Base-by-base conservation (phyloP, 2,113 vertebrate species). In the Scopus umbretta region DNA sequence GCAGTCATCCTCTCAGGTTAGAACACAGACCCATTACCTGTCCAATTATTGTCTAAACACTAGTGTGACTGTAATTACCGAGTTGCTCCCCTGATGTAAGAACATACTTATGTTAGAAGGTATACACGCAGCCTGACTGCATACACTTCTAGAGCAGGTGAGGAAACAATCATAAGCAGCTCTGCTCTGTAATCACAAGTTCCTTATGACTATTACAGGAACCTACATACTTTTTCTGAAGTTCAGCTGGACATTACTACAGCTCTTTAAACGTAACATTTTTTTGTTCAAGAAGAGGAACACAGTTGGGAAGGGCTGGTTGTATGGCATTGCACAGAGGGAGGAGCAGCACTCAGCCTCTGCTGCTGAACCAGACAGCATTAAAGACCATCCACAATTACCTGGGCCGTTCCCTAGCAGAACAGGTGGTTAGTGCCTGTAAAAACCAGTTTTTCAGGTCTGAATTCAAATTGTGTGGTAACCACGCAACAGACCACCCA, bases 391-490 rank as follows among this genome's bases (percentile, higher is more conserved):
- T 74, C 76, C 68, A 59, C 61, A 95, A 65, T 42, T 47, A 72
- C 68, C 59, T 29, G 73, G n/a, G 72, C 86, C 1, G 7, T 49
- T 92, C 86, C 80, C 73, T 9, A 22, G 62, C 86, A 82, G 61
- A 92, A 52, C 76, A 79, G 91, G 84, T 70, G 75, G 49, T 26
- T 83, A 55, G 36, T 43, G 66, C 87, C 53, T 53, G 32, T 17
- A 61, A 78, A 90, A 96, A 97, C 89, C 91, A 91, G 94, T 96
- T 96, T 96, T 97, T 96, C 95, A 94, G 78, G 94, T 96, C 89
- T 96, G 93, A 91, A 87, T 73, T 96, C 47, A 67, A 52, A 68
- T 11, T 85, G 70, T 34, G 11, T 6, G 66, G 93, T 96, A 96
- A 96, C 91, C 73, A 75, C 0, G 49, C 94, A 97, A 96, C 95